phyloP scores from a whole-genome alignment of 2,888 invertebrate genomes.

The Watsonalla cultraria region DNA sequence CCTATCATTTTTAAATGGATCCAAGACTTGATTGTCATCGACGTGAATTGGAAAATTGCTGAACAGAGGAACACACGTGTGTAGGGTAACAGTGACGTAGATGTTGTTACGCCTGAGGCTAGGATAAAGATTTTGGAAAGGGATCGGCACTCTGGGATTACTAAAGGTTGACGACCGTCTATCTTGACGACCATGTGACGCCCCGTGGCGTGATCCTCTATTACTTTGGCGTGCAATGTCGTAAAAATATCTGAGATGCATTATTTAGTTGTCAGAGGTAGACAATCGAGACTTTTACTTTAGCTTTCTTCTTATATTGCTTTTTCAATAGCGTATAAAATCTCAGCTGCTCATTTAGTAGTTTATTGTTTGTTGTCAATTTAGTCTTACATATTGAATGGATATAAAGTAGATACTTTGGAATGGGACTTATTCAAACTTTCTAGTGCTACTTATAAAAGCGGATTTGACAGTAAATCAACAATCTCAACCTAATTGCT shows the following conservation, averaged over 20 bases:
- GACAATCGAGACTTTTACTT: too few relatives aligned
- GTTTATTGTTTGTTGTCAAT: too few relatives aligned
- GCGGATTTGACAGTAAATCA: too few relatives aligned
- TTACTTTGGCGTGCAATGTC: not conserved
- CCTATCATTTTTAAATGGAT: constrained; percentile 5
- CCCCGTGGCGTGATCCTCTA: constrained; percentile 12
- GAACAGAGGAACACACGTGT: constrained; percentile 16
- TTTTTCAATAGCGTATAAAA: too few relatives aligned
- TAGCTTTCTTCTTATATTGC: too few relatives aligned
- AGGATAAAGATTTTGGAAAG: constrained; percentile 17
- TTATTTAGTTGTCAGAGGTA: too few relatives aligned
- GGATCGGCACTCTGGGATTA: constrained; percentile 30
- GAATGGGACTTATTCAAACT: too few relatives aligned
- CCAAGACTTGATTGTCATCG: not conserved
- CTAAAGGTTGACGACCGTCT: constrained; percentile 36
- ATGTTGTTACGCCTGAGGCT: constrained; percentile 23
- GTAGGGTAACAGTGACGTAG: constrained; percentile 8
- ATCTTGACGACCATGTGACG: constrained; percentile 29
- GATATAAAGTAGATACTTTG: too few relatives aligned
- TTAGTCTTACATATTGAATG: too few relatives aligned
- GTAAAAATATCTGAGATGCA: too few relatives aligned
- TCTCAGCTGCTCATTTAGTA: too few relatives aligned
- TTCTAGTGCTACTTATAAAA: too few relatives aligned
- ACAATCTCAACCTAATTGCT: not conserved
- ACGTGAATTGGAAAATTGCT: not conserved